Conservation (phyloP, 53 echinoderm and acorn worm genomes). For the Paracentrotus lividus region DNA sequence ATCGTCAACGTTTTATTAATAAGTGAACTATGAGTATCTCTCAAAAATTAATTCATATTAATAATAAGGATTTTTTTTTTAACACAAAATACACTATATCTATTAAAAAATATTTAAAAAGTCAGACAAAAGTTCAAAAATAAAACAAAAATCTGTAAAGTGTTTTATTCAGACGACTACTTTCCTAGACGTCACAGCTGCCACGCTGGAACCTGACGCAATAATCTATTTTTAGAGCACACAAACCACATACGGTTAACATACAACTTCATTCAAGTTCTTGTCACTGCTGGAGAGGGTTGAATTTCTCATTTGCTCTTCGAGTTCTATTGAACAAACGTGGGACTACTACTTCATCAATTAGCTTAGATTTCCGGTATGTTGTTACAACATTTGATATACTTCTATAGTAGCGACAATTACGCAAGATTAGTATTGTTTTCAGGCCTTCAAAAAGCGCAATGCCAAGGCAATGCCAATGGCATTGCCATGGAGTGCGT, state of each 20-base stretch:
- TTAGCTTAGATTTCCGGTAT: slow-evolving; percentile 12
- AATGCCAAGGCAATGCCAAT: background rate
- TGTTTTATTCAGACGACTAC: background rate
- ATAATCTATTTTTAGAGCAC: slow-evolving; percentile 57
- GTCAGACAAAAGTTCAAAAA: background rate
- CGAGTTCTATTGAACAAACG: slow-evolving; percentile 15
- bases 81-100: no score
- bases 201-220: slow-evolving; percentile 75
- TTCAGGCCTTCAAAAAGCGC: background rate
- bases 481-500: background rate
- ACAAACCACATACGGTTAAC: slow-evolving; percentile 3
- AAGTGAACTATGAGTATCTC: background rate
- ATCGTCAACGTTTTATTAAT: background rate
- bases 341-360: slow-evolving; percentile 34
- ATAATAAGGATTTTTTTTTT: background rate
- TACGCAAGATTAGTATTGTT: slow-evolving; percentile 36
- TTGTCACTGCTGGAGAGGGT: background rate
- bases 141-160: background rate
- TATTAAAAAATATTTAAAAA: background rate
- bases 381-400: slow-evolving; percentile 25
- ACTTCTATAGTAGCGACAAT: background rate
- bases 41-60: background rate
- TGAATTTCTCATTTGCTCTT: slow-evolving; percentile 36
- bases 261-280: background rate
- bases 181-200: slow-evolving; percentile 59